Conservation (phyloP, 2,888 invertebrate species). For the Apodemia duryi region DNA sequence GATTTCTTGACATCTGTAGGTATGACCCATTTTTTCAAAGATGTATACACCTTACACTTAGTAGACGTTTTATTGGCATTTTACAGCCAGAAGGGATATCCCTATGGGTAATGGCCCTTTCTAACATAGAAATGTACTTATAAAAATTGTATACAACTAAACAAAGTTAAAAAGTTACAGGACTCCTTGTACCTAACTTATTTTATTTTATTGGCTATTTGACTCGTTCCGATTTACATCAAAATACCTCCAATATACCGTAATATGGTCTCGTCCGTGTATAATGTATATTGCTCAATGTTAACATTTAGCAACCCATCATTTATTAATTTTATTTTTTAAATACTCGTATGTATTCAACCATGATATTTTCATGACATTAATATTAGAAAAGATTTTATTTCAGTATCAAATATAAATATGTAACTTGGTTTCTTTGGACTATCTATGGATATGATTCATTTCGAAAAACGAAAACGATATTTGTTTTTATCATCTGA, state of each 20-base stretch:
- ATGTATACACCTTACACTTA: neutral
- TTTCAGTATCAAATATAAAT: no score
- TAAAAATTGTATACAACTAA: constrained; percentile 1
- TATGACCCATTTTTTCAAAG: neutral
- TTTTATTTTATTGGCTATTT: no score
- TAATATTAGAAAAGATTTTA: no score
- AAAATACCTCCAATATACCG: neutral
- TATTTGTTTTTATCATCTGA: no score
- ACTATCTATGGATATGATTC: no score
- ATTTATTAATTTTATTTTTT: no score
- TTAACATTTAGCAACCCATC: no score
- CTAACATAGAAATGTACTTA: constrained; percentile 3
- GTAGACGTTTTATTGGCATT: neutral
- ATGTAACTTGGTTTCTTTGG: no score
- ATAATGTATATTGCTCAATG: neutral
- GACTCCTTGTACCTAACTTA: neutral
- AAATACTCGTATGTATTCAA: no score
- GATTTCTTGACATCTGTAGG: neutral
- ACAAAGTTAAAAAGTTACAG: constrained; percentile 6
- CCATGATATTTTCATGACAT: no score
- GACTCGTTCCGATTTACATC: neutral
- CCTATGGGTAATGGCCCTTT: neutral
- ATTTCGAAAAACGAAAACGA: no score
- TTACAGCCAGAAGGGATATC: neutral
- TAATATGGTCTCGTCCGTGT: neutral